Evolutionary conservation across 2,797 vertebrate genomes (phyloP), one percentile per base, ranked within the genome.

Genomic region (Tapirus indicus): DNA sequence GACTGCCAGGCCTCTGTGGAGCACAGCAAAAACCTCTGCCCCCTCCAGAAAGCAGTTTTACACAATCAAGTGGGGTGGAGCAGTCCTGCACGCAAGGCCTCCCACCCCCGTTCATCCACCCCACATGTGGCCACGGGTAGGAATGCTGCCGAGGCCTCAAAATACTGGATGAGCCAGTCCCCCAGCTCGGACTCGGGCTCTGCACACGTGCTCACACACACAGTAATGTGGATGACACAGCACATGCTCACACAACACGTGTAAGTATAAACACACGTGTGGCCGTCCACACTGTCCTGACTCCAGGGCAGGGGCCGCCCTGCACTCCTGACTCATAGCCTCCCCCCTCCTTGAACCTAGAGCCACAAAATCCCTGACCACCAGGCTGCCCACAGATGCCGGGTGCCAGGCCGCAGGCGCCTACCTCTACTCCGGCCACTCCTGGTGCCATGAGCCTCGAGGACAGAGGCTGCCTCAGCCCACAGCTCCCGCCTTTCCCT

Each of bases 31-130:
- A 47, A 9, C 25, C 56, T 52, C 49, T 49, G 58, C 4, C 44
- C 14, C n/a, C 18, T 62, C 32, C 21, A 25, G 56, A 32, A 29
- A 54, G 44, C 9, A 12, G 47, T 27, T 71, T 60, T 32, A 75
- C 25, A 18, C 29, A 58, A n/a, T 41, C 54, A 12, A 27, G n/a
- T 2, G 38, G 20, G 32, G 21, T 1, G 25, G 54, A 52, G 17
- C 9, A 8, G 38, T 23, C 20, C 41, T 2, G 32, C 1, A 7
- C 11, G 21, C 0, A 0, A 21, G 58, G 18, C 9, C 68, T 29
- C 60, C 77, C 20, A 16, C 17, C 38, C 47, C n/a, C 32, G 3
- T 14, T 27, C 3, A 8, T 8, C 83, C n/a, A n/a, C 58, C 69
- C 38, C 16, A 20, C 10, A 1, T 0, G 5, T 2, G 54, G 71